Evolutionary conservation across 2,113 vertebrate genomes (phyloP).

Genomic region (Takifugu flavidus): DNA sequence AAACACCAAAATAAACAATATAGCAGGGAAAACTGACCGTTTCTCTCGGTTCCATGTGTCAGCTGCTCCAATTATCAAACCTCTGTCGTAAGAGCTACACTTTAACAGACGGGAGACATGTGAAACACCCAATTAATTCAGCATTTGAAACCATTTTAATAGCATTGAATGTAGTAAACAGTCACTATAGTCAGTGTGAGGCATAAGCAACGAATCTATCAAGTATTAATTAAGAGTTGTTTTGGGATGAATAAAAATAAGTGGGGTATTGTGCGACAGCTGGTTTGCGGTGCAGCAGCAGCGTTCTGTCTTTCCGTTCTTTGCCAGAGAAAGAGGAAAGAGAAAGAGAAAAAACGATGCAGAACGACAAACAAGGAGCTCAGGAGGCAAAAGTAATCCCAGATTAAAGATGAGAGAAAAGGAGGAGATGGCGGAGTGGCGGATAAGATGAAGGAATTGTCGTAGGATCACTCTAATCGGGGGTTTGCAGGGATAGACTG

Average conservation of each 20-base stretch:
- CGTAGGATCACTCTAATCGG: conserved; percentile 21
- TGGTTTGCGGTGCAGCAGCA: neutral
- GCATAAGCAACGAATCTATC: too few species aligned
- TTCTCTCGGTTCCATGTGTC: too few species aligned
- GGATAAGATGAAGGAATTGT: conserved; percentile 27
- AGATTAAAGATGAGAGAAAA: conserved; percentile 37
- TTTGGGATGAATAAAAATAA: too few species aligned
- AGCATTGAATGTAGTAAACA: too few species aligned
- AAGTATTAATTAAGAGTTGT: too few species aligned
- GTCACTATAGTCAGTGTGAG: too few species aligned
- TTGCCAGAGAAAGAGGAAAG: conserved; percentile 4
- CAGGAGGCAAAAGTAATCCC: conserved; percentile 36
- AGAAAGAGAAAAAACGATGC: neutral
- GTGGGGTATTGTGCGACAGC: too few species aligned
- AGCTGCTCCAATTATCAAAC: too few species aligned
- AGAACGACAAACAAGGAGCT: conserved; percentile 19
- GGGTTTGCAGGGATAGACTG: conserved; percentile 7
- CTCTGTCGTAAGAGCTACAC: too few species aligned
- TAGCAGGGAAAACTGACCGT: neutral
- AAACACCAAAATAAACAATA: neutral
- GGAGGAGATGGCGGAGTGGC: conserved; percentile 27
- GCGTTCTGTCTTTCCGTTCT: conserved; percentile 10
- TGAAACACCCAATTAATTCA: too few species aligned
- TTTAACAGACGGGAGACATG: too few species aligned
- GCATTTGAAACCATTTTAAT: too few species aligned